Evolutionary conservation across 1,140 invertebrate genomes (phyloP).

Genomic region (Cotesia glomerata): DNA sequence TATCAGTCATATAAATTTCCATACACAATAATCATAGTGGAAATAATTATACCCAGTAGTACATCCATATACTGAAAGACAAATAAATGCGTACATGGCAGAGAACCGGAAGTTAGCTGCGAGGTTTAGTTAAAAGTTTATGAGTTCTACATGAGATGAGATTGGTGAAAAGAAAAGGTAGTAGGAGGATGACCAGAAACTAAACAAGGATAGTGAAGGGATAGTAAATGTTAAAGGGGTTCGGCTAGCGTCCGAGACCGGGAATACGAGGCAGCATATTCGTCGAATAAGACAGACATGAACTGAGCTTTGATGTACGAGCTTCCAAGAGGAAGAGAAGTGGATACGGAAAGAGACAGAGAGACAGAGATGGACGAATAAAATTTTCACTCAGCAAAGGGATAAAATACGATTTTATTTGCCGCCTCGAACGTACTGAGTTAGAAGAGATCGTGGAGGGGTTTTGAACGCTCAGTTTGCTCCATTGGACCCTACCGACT

Average conservation of each 20-base stretch:
- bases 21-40: neutral
- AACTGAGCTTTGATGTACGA: slow-evolving; percentile 60
- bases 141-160: slow-evolving; percentile 47
- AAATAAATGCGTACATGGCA: slow-evolving; percentile 43
- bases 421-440: slow-evolving; percentile 39
- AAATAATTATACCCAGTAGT: slow-evolving; percentile 23
- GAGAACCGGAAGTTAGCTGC: slow-evolving; percentile 50
- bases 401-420: slow-evolving; percentile 64
- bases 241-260: slow-evolving; percentile 30
- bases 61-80: slow-evolving; percentile 19
- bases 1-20: too few relatives aligned
- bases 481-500: neutral
- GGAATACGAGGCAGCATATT: slow-evolving; percentile 40
- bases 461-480: slow-evolving; percentile 13
- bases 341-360: slow-evolving; percentile 27
- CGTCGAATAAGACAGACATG: slow-evolving; percentile 55
- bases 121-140: slow-evolving; percentile 57
- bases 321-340: slow-evolving; percentile 44
- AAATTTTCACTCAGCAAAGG: slow-evolving; percentile 57
- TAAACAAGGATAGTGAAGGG: neutral
- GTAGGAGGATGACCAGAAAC: neutral
- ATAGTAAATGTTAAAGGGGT: slow-evolving; percentile 38
- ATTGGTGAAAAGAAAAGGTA: neutral
- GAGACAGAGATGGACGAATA: slow-evolving; percentile 48
- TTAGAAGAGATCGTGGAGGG: slow-evolving; percentile 13